Evolutionary conservation across 2,113 vertebrate species (phyloP), one percentile per base, ranked within the genome.

Genomic region (Chamaea fasciata): DNA sequence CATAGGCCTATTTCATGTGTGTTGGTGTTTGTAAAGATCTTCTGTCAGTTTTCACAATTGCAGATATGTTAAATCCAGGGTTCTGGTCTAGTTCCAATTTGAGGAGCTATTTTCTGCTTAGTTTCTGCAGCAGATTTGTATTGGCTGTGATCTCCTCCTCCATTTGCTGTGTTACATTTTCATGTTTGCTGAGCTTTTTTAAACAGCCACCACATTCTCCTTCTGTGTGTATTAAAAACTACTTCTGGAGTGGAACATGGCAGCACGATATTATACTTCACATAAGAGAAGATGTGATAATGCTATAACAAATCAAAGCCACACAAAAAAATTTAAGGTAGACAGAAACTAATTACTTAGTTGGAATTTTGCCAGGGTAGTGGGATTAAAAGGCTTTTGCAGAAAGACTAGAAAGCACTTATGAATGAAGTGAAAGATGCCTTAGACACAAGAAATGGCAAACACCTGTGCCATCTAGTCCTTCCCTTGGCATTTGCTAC

Each of bases 71-170:
- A 83, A 92, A 93, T 69, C 47, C 64, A 85, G 67, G 67, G 37
- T 87, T 84, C 90, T 95, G 92, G 90, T 90, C 49, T 87, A 46
- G 60, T 92, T 94, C 87, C 92, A 97, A 41, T 91, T 75, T 91
- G 49, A 90, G 74, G n/a, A 89, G 71, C 75, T 95, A 90, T 96
- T 92, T 97, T 94, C 86, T 89, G 80, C 90, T 94, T 75, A 78
- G 90, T 87, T 95, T 92, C 90, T 92, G 80, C 75, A 95, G 90
- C 94, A 92, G 90, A 95, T 96, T 95, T 97, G 92, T 96, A 94
- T 95, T 96, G 93, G 90, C 92, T 97, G 92, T 0, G 2, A 78
- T 95, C 79, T 94, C 93, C 92, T 96, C 90, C 90, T 96, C 92
- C 88, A 79, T 87, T 94, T 96, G 84, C 84, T 90, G 78, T 95